phyloP scores from a whole-genome alignment of 2,113 vertebrate species.

The Falco punctatus region DNA sequence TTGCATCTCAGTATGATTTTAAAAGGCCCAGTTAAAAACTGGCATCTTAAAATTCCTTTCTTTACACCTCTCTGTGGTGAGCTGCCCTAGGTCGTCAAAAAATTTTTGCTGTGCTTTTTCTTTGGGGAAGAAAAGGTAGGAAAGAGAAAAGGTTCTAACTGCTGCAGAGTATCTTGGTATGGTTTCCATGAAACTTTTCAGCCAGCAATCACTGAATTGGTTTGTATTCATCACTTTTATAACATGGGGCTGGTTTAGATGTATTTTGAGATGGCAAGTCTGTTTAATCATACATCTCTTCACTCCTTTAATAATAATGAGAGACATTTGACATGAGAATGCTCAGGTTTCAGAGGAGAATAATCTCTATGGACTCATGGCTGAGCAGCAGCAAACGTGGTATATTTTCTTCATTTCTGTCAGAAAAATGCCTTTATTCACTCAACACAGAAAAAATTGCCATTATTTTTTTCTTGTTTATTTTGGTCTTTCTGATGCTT shows the following conservation, averaged over 20 bases:
- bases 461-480: background rate
- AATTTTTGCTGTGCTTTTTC: background rate
- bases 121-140: background rate
- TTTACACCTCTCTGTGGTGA: background rate
- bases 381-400: background rate
- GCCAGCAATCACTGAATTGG: rapidly evolving
- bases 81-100: background rate
- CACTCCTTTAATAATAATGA: background rate
- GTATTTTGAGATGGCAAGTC: background rate
- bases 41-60: background rate
- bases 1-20: background rate
- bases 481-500: background rate
- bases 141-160: background rate
- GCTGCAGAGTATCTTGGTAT: rapidly evolving
- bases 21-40: background rate
- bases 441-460: background rate
- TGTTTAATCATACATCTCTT: background rate
- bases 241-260: background rate
- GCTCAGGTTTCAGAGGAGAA: background rate
- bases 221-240: background rate
- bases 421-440: background rate
- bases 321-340: background rate
- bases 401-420: background rate
- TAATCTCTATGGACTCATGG: background rate
- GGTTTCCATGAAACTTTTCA: background rate